Conservation (phyloP, 2,113 vertebrate genomes). For the Rhipidura dahli region DNA sequence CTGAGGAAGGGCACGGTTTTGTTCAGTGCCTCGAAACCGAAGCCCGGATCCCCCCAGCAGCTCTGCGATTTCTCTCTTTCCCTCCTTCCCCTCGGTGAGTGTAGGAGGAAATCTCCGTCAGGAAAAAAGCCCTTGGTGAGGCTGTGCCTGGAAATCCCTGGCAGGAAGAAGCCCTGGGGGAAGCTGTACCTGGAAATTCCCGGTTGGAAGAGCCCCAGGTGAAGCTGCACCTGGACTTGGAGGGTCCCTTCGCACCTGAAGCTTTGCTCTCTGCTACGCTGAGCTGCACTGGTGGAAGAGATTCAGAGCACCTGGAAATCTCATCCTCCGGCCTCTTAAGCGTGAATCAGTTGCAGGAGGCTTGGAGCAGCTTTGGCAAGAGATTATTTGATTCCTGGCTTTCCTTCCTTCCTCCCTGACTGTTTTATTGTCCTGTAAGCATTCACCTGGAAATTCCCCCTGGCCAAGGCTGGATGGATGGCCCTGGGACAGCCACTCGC, state of each 20-base stretch:
- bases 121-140: background rate
- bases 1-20: background rate
- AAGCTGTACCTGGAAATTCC: background rate
- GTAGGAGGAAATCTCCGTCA: background rate
- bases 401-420: background rate
- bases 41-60: background rate
- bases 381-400: background rate
- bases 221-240: background rate
- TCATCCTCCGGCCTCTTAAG: background rate
- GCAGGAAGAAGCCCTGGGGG: background rate
- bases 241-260: background rate
- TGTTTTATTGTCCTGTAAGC: background rate
- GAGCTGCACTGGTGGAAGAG: background rate
- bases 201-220: background rate
- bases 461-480: background rate
- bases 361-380: background rate
- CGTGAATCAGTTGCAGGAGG: background rate
- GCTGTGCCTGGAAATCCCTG: background rate
- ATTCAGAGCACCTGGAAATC: background rate
- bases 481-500: background rate
- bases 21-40: background rate
- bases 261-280: background rate
- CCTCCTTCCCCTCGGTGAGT: background rate
- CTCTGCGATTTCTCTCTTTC: background rate
- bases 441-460: background rate